These are phyloP conservation scores for Micromussa lordhowensis DNA, from an alignment of 92 coral and sea anemone species.

Conservation along the genomic window DNA sequence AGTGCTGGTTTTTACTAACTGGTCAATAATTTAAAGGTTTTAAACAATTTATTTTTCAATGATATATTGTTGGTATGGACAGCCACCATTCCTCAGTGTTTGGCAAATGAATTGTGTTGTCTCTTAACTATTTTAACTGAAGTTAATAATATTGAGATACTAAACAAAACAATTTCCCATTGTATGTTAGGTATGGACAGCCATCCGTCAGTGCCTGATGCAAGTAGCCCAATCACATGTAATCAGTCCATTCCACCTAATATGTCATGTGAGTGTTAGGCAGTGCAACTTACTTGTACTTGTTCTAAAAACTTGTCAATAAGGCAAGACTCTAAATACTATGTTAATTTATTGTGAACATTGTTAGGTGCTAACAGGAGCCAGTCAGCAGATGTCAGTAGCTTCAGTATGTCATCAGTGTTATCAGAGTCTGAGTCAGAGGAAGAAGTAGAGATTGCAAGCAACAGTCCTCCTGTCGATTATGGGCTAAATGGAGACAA, in stretches of 20 bases:
- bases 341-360: not conserved
- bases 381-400: not conserved
- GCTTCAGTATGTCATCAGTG: slow-evolving; percentile 26
- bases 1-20: too few relatives aligned
- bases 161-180: slow-evolving; percentile 5
- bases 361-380: slow-evolving; percentile 7
- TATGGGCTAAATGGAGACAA: slow-evolving; percentile 63
- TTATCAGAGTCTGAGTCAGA: slow-evolving; percentile 5
- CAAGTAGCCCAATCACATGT: slow-evolving; percentile 15
- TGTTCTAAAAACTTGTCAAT: slow-evolving; percentile 12
- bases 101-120: slow-evolving; percentile 12
- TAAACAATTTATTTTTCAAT: slow-evolving; percentile 6
- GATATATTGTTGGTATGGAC: slow-evolving; percentile 17
- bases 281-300: slow-evolving; percentile 1
- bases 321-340: not conserved
- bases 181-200: slow-evolving; percentile 15
- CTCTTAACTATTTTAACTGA: slow-evolving; percentile 18
- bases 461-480: slow-evolving; percentile 2
- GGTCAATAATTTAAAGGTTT: slow-evolving; percentile 19
- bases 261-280: slow-evolving; percentile 16
- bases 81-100: slow-evolving; percentile 17
- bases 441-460: too few relatives aligned
- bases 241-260: slow-evolving; percentile 19
- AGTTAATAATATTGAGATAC: slow-evolving; percentile 4
- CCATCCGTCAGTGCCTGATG: slow-evolving; percentile 16